These are phyloP conservation scores for Drosophila dunni DNA, from an alignment of 1,140 invertebrate genomes.

Conservation along the genomic window DNA sequence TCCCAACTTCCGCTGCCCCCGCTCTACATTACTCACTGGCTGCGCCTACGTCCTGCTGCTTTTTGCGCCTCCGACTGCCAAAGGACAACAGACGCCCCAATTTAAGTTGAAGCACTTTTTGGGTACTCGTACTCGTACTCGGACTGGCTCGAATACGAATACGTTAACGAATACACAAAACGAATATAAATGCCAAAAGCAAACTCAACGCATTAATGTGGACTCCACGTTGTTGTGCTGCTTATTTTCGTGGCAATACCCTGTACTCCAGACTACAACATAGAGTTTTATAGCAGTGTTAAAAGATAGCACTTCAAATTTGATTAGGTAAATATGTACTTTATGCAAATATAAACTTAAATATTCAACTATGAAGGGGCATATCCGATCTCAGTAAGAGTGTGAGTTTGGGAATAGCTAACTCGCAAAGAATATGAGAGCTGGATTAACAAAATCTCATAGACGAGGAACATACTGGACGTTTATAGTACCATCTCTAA, in stretches of 20 bases:
- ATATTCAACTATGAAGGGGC: no score
- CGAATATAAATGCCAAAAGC: constrained; percentile 62
- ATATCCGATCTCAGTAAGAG: no score
- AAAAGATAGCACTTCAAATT: no score
- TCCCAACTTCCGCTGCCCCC: background rate
- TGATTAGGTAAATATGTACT: no score
- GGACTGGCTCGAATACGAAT: background rate
- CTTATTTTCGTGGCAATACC: constrained; percentile 3
- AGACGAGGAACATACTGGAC: no score
- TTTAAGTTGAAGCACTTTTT: constrained; percentile 38
- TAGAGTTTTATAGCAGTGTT: no score
- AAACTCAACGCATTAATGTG: constrained; percentile 58
- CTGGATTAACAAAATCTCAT: no score
- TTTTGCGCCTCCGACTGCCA: constrained; percentile 15
- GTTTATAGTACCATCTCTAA: no score
- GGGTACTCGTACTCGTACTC: constrained; percentile 13
- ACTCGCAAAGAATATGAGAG: no score
- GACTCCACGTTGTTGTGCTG: constrained; percentile 25
- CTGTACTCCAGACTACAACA: no score
- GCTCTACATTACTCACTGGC: background rate
- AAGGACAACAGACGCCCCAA: constrained; percentile 47
- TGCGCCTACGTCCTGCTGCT: background rate
- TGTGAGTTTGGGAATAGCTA: no score
- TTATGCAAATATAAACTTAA: no score
- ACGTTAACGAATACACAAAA: constrained; percentile 31